Evolutionary conservation across 2,797 vertebrate species (phyloP).

Genomic region (Muscicapa striata): DNA sequence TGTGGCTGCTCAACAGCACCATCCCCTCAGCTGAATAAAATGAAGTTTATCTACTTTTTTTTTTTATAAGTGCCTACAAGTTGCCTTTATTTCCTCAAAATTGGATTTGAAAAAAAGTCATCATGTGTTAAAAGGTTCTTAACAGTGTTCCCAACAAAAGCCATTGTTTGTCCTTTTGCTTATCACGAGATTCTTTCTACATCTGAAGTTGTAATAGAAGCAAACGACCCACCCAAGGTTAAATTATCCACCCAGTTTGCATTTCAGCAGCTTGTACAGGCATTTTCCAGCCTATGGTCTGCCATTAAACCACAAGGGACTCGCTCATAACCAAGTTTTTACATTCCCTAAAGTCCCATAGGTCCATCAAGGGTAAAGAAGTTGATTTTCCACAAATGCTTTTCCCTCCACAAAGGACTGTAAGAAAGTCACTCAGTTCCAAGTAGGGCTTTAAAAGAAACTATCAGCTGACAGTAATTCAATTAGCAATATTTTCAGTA

Average conservation of each 20-base stretch:
- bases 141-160: not conserved
- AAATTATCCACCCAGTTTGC: not conserved
- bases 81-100: not conserved
- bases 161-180: not conserved
- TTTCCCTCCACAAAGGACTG: not conserved
- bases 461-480: not conserved
- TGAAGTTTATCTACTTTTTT: not conserved
- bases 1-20: not conserved
- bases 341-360: not conserved
- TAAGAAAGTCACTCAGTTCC: not conserved
- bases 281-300: not conserved
- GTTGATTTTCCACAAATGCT: not conserved
- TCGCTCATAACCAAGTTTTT: not conserved
- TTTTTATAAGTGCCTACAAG: fast-evolving
- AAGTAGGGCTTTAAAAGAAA: not conserved
- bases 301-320: not conserved
- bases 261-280: not conserved
- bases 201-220: not conserved
- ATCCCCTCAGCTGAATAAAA: not conserved
- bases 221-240: not conserved
- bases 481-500: not conserved
- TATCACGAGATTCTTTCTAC: not conserved
- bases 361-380: not conserved
- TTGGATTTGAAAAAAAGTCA: not conserved
- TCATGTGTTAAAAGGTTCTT: not conserved